These are phyloP conservation scores for Xanthorhoe designata DNA, from an alignment of 2,888 invertebrate genomes.

Conservation along the genomic window DNA sequence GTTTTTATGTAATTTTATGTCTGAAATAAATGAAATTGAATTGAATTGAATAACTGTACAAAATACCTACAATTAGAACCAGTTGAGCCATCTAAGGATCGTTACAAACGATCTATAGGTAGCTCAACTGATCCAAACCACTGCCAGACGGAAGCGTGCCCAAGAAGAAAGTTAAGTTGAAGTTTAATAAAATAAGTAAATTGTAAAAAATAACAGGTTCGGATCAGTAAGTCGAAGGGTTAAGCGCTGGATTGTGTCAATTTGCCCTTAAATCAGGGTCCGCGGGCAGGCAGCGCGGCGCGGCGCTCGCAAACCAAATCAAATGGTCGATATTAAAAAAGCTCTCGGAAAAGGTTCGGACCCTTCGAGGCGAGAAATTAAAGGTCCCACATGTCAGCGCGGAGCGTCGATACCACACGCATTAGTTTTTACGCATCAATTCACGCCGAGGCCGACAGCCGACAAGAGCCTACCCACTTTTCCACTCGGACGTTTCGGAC, in stretches of 20 bases:
- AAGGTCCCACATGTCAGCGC: constrained; percentile 56
- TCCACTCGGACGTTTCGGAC: constrained; percentile 19
- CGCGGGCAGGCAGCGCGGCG: constrained; percentile 28
- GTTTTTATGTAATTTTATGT: too few relatives aligned
- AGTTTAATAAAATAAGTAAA: constrained; percentile 11
- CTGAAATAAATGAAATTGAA: too few relatives aligned
- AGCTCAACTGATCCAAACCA: too few relatives aligned
- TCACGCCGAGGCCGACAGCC: constrained; percentile 27
- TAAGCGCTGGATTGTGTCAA: constrained; percentile 51
- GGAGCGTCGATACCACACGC: constrained; percentile 50
- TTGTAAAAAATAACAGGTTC: constrained; percentile 27
- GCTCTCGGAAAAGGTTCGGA: constrained; percentile 49
- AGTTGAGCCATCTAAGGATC: too few relatives aligned
- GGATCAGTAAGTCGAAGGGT: constrained; percentile 43
- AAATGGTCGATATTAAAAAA: constrained; percentile 63
- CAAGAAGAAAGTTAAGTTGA: too few relatives aligned
- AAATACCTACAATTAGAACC: too few relatives aligned
- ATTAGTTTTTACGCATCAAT: constrained; percentile 60
- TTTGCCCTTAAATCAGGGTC: constrained; percentile 47
- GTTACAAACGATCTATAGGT: too few relatives aligned
- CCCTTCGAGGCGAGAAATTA: constrained; percentile 70
- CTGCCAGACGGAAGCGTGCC: too few relatives aligned
- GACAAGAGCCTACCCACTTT: constrained; percentile 31
- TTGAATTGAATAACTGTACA: too few relatives aligned
- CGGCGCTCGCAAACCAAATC: constrained; percentile 52